Percentiles rank a stretch among this genome's conserved stretches.
Conservation (phyloP, 2,888 invertebrate species). For the Agrotis exclamationis region DNA sequence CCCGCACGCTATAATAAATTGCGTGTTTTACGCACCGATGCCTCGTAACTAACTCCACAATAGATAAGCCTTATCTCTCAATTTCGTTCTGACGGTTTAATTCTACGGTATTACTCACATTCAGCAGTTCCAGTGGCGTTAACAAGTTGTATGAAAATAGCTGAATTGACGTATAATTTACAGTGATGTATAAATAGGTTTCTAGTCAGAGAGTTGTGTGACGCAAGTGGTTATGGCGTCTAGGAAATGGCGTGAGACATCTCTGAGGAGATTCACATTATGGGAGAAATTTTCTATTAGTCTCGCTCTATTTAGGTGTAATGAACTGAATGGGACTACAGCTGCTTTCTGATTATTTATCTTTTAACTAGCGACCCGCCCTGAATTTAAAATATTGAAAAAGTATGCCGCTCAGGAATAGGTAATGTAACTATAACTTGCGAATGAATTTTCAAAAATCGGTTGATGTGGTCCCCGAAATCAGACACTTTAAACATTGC, state of each 20-base stretch:
- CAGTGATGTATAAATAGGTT: constrained; percentile 47
- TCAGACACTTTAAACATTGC: no score
- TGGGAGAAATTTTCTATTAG: constrained; percentile 48
- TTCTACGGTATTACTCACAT: constrained; percentile 40
- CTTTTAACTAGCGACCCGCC: not conserved
- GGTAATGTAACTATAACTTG: no score
- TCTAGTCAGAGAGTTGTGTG: constrained; percentile 39
- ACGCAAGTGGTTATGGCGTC: constrained; percentile 44
- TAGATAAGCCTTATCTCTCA: constrained; percentile 36
- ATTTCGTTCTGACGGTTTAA: constrained; percentile 37
- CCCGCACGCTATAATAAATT: constrained; percentile 33
- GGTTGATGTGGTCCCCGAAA: no score
- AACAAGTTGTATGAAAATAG: constrained; percentile 41
- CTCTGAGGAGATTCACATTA: constrained; percentile 34
- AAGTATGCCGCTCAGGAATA: no score
- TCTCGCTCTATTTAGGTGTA: constrained; percentile 26
- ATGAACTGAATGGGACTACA: not conserved
- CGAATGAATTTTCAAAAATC: no score
- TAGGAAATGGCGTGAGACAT: constrained; percentile 49
- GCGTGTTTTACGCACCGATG: constrained; percentile 39
- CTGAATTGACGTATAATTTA: constrained; percentile 34
- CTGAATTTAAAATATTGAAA: no score
- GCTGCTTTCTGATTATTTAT: constrained; percentile 3
- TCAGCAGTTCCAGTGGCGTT: constrained; percentile 38
- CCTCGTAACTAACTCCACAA: constrained; percentile 11